Evolutionary conservation across 2,113 vertebrate species (phyloP).

Genomic region (Scopus umbretta): DNA sequence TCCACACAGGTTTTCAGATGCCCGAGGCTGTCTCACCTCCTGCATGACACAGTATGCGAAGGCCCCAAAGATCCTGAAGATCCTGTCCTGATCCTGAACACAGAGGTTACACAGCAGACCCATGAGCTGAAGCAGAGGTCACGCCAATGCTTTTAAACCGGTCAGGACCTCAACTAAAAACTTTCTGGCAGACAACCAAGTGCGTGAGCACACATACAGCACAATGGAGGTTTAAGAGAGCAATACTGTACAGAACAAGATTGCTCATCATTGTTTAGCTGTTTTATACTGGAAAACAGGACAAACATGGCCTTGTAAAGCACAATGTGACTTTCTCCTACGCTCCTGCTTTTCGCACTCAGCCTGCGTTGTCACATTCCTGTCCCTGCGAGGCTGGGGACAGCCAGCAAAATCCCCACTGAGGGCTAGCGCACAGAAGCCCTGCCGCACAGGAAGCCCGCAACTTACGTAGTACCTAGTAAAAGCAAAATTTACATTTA

Average conservation of each 20-base stretch:
- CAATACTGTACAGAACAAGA: not conserved
- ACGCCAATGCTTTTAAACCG: not conserved
- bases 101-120: not conserved
- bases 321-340: not conserved
- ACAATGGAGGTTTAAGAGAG: not conserved
- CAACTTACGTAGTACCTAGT: not conserved
- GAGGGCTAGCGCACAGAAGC: too few species aligned
- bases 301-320: not conserved
- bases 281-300: not conserved
- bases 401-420: not conserved
- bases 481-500: not conserved
- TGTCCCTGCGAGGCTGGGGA: not conserved
- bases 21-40: not conserved
- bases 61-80: not conserved
- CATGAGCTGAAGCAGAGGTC: not conserved
- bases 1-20: rapidly evolving
- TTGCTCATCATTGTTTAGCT: not conserved
- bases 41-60: not conserved
- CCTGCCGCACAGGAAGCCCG: not conserved
- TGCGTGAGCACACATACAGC: not conserved
- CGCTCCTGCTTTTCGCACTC: not conserved
- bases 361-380: not conserved
- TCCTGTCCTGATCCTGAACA: not conserved
- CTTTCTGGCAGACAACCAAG: not conserved
- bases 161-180: not conserved